These are phyloP conservation scores for Ctenodactylus gundi DNA, from an alignment of 2,113 vertebrate species.

Conservation along the genomic window DNA sequence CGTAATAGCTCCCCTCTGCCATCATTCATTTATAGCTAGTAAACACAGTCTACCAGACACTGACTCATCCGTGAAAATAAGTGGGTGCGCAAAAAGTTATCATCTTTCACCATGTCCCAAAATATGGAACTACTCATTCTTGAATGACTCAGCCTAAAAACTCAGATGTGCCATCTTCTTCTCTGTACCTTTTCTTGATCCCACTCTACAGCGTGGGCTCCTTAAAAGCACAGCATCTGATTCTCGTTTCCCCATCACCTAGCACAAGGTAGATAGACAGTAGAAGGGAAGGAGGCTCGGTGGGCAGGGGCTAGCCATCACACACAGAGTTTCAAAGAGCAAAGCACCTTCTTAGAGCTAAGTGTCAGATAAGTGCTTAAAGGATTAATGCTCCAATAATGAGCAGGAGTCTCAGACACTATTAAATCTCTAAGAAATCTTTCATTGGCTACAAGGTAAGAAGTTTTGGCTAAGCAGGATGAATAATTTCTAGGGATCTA, in stretches of 20 bases:
- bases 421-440: neutral
- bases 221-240: neutral
- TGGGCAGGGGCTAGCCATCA: neutral
- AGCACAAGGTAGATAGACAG: neutral
- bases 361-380: neutral
- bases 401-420: neutral
- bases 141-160: slow-evolving; percentile 33
- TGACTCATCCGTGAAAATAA: slow-evolving; percentile 24
- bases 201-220: neutral
- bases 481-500: neutral
- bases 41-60: neutral
- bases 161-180: neutral
- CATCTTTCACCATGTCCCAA: neutral
- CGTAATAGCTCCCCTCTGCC: neutral
- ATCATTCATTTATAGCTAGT: neutral
- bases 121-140: neutral
- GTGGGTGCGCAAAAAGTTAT: neutral
- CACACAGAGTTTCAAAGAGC: slow-evolving; percentile 36
- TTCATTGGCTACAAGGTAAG: neutral
- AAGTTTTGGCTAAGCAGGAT: neutral
- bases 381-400: neutral
- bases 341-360: slow-evolving; percentile 15
- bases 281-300: neutral
- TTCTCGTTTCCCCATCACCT: neutral
- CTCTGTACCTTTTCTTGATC: neutral